These are phyloP conservation scores for Anguilla anguilla DNA, from an alignment of 2,797 vertebrate species.

Conservation along the genomic window DNA sequence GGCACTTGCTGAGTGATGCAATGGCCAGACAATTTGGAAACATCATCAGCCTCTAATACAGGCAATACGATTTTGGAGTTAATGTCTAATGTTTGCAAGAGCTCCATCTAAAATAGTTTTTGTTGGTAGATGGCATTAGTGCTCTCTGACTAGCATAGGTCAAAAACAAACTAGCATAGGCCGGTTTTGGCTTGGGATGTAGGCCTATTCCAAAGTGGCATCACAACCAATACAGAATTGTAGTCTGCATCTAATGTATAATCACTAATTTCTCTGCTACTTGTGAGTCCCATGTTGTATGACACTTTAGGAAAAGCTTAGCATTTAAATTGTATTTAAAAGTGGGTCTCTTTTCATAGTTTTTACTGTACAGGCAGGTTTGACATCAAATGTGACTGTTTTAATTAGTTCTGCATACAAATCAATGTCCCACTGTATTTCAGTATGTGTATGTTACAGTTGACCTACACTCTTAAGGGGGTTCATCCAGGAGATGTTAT, in stretches of 20 bases:
- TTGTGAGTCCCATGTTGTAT: not conserved
- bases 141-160: not conserved
- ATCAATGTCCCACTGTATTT: not conserved
- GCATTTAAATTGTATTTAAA: not conserved
- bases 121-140: not conserved
- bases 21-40: not conserved
- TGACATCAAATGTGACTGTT: not conserved
- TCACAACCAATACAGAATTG: not conserved
- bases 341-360: not conserved
- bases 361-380: too few relatives aligned
- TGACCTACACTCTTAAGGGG: not conserved
- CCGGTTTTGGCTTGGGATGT: not conserved
- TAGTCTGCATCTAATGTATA: not conserved
- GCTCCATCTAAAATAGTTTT: not conserved
- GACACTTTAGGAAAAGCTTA: not conserved
- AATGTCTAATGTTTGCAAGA: not conserved
- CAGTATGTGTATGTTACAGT: not conserved
- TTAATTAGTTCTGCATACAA: not conserved
- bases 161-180: too few relatives aligned
- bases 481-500: not conserved
- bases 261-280: not conserved
- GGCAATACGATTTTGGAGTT: not conserved
- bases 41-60: not conserved
- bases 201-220: not conserved
- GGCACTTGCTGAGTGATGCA: not conserved